A percentile compares a stretch with the other conserved stretches of the same genome.
Conservation (phyloP, 2,888 invertebrate genomes). For the Pherbina coryleti region DNA sequence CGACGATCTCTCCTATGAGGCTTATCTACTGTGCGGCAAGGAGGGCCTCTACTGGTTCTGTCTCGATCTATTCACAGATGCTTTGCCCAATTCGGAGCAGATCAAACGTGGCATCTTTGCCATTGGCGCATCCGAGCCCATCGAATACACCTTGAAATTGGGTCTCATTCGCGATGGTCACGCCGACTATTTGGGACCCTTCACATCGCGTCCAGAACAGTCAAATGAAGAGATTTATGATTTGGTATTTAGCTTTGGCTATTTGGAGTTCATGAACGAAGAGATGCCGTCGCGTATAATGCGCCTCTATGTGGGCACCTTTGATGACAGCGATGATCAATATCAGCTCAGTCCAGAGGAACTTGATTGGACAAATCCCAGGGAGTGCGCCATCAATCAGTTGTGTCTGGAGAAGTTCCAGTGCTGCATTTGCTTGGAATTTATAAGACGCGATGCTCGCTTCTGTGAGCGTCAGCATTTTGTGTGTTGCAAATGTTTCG, state of each 20-base stretch:
- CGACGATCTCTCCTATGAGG: constrained; percentile 45
- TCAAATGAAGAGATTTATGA: constrained; percentile 29
- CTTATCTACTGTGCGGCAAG: constrained; percentile 45
- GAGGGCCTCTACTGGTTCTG: constrained; percentile 52
- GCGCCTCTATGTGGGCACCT: constrained; percentile 49
- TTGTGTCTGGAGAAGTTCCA: constrained; percentile 47
- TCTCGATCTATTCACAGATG: constrained; percentile 25
- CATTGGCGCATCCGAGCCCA: constrained; percentile 51
- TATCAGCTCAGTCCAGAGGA: constrained; percentile 39
- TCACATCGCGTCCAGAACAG: background rate
- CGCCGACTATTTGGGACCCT: constrained; percentile 45
- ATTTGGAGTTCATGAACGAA: constrained; percentile 39
- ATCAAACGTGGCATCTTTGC: constrained; percentile 51
- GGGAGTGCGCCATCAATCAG: constrained; percentile 41
- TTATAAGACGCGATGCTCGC: constrained; percentile 48
- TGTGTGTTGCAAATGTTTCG: constrained; percentile 48
- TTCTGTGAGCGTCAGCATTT: constrained; percentile 53
- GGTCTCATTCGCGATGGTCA: constrained; percentile 44
- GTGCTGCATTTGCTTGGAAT: constrained; percentile 51
- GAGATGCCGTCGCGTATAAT: constrained; percentile 42
- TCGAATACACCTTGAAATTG: constrained; percentile 48
- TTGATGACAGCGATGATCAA: constrained; percentile 47
- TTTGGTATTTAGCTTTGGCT: constrained; percentile 37
- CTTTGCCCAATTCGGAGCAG: background rate
- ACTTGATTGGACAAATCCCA: constrained; percentile 35